A percentile compares a stretch with the other conserved stretches of the same genome.
These are phyloP conservation scores for Laspeyria flexula DNA, from an alignment of 2,888 invertebrate genomes.

Conservation along the genomic window DNA sequence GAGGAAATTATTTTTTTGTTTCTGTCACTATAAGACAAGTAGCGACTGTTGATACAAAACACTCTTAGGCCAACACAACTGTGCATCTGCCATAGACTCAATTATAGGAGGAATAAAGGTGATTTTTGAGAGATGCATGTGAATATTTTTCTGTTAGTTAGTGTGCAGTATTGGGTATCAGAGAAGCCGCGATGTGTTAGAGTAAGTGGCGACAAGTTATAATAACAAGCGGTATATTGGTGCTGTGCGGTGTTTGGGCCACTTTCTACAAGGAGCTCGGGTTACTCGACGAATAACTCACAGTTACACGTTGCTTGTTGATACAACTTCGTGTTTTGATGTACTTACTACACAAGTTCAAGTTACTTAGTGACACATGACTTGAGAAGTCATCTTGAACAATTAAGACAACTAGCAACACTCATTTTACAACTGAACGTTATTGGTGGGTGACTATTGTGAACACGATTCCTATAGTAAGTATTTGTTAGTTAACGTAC, in stretches of 20 bases:
- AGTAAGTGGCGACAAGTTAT: slow-evolving; percentile 78
- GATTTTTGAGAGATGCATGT: slow-evolving; percentile 12
- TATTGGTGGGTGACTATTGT: too few species aligned
- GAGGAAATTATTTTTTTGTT: slow-evolving; percentile 44
- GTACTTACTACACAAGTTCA: slow-evolving; percentile 10
- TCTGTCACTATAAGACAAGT: slow-evolving; percentile 64
- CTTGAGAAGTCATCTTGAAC: background rate
- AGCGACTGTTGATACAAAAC: slow-evolving; percentile 62
- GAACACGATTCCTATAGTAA: too few species aligned
- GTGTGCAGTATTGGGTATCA: slow-evolving; percentile 65
- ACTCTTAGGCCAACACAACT: slow-evolving; percentile 22
- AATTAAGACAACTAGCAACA: too few species aligned
- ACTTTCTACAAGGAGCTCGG: slow-evolving; percentile 45
- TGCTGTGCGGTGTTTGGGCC: slow-evolving; percentile 42
- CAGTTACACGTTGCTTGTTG: slow-evolving; percentile 14
- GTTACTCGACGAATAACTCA: slow-evolving; percentile 39
- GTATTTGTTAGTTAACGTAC: too few species aligned
- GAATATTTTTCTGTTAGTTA: slow-evolving; percentile 7
- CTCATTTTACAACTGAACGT: too few species aligned
- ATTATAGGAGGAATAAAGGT: slow-evolving; percentile 19
- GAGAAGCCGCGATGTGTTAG: slow-evolving; percentile 59
- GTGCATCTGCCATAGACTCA: slow-evolving; percentile 11
- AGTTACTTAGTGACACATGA: background rate
- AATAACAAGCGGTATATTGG: slow-evolving; percentile 77
- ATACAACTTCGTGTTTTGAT: slow-evolving; percentile 16